Conservation (phyloP, 2,113 vertebrate species). For the Equus przewalskii region DNA sequence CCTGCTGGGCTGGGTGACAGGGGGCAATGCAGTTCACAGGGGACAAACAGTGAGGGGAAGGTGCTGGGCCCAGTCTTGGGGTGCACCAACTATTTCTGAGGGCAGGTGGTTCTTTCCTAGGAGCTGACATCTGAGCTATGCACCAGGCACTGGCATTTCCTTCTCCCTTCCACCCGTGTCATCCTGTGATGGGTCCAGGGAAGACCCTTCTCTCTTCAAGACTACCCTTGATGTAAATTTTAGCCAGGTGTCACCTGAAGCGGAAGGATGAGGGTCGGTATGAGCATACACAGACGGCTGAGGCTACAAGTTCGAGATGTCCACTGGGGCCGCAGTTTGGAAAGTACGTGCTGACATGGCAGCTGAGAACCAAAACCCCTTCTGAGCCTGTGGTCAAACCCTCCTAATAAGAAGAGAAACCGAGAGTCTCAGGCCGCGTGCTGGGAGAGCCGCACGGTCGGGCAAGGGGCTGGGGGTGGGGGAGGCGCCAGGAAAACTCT, state of each 20-base stretch:
- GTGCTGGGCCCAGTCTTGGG: not conserved
- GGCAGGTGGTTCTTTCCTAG: rapidly evolving
- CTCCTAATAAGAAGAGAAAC: conserved; percentile 20
- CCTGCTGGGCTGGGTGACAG: rapidly evolving
- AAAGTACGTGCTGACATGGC: not conserved
- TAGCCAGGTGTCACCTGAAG: no score
- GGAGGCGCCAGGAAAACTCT: conserved; percentile 42
- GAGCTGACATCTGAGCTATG: not conserved
- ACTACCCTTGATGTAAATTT: not conserved
- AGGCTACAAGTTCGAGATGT: rapidly evolving
- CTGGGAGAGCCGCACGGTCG: not conserved
- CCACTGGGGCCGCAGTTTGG: not conserved
- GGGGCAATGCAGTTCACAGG: not conserved
- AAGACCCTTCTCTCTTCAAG: not conserved
- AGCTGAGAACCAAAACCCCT: not conserved
- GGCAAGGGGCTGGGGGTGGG: not conserved
- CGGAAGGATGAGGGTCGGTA: not conserved
- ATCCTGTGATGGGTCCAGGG: rapidly evolving
- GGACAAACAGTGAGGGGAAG: not conserved
- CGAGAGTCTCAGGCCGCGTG: not conserved
- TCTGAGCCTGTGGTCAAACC: not conserved
- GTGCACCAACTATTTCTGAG: not conserved
- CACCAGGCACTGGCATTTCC: not conserved
- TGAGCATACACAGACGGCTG: rapidly evolving
- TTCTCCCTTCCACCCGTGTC: rapidly evolving